Conservation (phyloP, 2,888 invertebrate species). For the Heliconius ismenius region DNA sequence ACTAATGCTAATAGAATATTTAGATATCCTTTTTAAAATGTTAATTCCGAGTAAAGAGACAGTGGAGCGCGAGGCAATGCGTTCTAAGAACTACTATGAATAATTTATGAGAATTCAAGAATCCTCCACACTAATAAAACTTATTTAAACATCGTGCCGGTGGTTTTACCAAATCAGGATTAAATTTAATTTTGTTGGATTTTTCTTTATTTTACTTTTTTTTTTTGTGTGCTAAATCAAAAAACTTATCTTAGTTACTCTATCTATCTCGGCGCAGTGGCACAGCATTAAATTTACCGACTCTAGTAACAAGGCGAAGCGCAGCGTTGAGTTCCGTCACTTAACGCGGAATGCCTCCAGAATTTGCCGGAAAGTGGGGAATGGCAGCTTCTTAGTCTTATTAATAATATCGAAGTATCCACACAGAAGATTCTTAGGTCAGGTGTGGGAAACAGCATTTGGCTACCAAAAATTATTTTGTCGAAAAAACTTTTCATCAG, state of each 20-base stretch:
- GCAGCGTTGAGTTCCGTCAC: no score
- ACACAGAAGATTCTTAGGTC: no score
- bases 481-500: no score
- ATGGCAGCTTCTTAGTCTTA: no score
- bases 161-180: slow-evolving; percentile 14
- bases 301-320: no score
- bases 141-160: slow-evolving; percentile 6
- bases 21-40: slow-evolving; percentile 16
- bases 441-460: no score
- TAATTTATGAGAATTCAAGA: slow-evolving; percentile 15
- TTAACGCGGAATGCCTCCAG: no score
- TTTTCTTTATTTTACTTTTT: background rate
- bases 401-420: no score
- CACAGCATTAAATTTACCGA: background rate
- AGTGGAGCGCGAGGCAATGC: background rate
- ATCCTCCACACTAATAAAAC: slow-evolving; percentile 10
- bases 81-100: slow-evolving; percentile 16
- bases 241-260: background rate
- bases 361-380: no score
- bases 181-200: slow-evolving; percentile 3
- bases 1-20: slow-evolving; percentile 13
- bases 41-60: slow-evolving; percentile 15
- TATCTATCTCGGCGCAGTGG: background rate
- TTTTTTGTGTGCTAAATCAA: background rate
- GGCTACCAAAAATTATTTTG: no score